Evolutionary conservation across 2,113 vertebrate species (phyloP).

Genomic region (Lophius piscatorius): DNA sequence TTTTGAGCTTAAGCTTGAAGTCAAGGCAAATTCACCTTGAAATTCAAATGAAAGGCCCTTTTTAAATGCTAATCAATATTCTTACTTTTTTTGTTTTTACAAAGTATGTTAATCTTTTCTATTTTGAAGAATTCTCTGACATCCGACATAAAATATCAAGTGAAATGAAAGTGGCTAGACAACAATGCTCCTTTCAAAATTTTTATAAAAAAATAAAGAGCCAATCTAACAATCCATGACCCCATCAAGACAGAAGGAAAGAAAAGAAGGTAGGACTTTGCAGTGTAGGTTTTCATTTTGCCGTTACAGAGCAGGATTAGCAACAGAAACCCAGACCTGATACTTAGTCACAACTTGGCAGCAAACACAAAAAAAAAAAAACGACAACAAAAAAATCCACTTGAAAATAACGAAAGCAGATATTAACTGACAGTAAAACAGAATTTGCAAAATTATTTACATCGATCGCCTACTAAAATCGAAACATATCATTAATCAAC

Average conservation of each 20-base stretch:
- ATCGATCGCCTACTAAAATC: slow-evolving; percentile 56
- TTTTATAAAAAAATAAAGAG: slow-evolving; percentile 68
- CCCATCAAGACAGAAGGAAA: slow-evolving; percentile 52
- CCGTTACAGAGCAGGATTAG: slow-evolving; percentile 49
- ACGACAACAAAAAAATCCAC: slow-evolving; percentile 17
- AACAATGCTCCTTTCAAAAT: slow-evolving; percentile 53
- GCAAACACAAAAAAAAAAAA: slow-evolving; percentile 48
- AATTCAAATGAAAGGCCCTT: slow-evolving; percentile 21
- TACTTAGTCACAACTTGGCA: slow-evolving; percentile 54
- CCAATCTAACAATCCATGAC: slow-evolving; percentile 57
- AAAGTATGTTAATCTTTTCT: slow-evolving; percentile 5
- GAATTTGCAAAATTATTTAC: slow-evolving; percentile 59
- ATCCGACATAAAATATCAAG: slow-evolving; percentile 15
- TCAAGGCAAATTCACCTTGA: slow-evolving; percentile 19
- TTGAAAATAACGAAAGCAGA: slow-evolving; percentile 42
- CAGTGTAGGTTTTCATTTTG: slow-evolving; percentile 48
- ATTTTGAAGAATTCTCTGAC: slow-evolving; percentile 11
- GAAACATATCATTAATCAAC: slow-evolving; percentile 19
- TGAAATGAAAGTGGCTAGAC: slow-evolving; percentile 48
- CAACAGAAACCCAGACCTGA: slow-evolving; percentile 25
- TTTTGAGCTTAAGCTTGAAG: slow-evolving; percentile 5
- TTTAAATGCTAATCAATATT: slow-evolving; percentile 14
- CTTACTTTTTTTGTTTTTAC: slow-evolving; percentile 14
- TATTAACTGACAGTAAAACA: slow-evolving; percentile 51
- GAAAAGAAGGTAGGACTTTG: slow-evolving; percentile 32